Percentiles rank a stretch among this genome's conserved stretches.
Conservation (phyloP, 2,797 vertebrate genomes). For the Cossypha heuglini region DNA sequence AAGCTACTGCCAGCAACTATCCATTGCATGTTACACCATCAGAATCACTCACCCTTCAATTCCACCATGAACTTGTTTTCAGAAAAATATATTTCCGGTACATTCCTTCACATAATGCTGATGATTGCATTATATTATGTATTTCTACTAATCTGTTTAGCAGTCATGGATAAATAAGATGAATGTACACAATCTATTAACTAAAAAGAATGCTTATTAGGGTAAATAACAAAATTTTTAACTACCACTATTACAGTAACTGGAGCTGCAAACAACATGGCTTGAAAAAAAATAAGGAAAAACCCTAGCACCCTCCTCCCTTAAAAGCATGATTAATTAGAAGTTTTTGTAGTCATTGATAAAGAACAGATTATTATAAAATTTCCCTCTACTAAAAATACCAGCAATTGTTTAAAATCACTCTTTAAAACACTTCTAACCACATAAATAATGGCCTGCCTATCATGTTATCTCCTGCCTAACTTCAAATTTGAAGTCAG, state of each 20-base stretch:
- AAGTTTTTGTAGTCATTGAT: neutral
- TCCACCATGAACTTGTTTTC: neutral
- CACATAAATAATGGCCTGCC: neutral
- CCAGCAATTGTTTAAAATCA: neutral
- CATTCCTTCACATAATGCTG: neutral
- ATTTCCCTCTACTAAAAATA: neutral
- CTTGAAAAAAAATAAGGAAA: neutral
- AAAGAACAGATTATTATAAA: neutral
- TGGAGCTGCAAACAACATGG: neutral
- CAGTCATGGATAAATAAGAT: neutral
- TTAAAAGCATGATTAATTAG: neutral
- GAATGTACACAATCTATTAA: neutral
- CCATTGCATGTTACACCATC: fast-evolving
- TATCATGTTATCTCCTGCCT: neutral
- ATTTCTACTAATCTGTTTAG: neutral
- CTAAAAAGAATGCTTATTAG: neutral
- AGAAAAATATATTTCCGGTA: neutral
- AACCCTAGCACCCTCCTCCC: neutral
- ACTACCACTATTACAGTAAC: neutral
- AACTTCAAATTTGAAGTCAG: neutral
- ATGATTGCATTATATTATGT: neutral
- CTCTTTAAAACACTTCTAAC: neutral
- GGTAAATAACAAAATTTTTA: neutral
- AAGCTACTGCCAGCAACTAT: neutral
- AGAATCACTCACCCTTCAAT: neutral